Evolutionary conservation across 2,888 invertebrate species (phyloP).

Genomic region (Stenolophus ochropezus): DNA sequence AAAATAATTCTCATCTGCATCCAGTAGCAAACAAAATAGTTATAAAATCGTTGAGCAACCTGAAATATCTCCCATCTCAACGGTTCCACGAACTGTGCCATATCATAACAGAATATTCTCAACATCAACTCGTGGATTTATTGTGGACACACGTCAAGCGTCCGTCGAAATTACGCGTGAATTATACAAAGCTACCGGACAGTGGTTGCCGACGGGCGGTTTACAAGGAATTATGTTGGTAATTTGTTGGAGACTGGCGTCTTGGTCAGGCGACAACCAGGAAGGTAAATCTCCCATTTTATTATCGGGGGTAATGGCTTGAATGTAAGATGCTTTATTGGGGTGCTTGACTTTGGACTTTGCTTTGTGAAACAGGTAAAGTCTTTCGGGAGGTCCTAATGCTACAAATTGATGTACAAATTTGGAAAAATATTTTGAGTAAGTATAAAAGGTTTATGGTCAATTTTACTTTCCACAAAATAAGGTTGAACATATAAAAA

Average conservation of each 20-base stretch:
- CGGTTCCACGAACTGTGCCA: conserved; percentile 12
- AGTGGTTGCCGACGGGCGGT: background rate
- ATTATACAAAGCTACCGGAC: conserved; percentile 41
- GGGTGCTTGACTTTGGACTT: conserved; percentile 6
- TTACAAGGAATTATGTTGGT: conserved; percentile 40
- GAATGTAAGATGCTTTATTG: conserved; percentile 10
- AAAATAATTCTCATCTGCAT: conserved; percentile 23
- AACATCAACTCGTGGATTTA: conserved; percentile 30
- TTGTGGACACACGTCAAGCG: conserved; percentile 29
- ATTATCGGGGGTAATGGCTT: background rate
- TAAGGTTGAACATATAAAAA: too few species aligned
- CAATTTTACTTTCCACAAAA: too few species aligned
- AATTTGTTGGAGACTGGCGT: conserved; percentile 47
- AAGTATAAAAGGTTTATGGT: too few species aligned
- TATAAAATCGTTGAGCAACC: conserved; percentile 14
- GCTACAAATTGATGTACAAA: too few species aligned
- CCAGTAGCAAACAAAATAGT: conserved; percentile 37
- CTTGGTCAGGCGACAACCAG: background rate
- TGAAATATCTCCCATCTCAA: conserved; percentile 27
- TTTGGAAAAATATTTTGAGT: too few species aligned
- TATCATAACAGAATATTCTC: conserved; percentile 34
- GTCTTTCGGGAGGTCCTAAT: too few species aligned
- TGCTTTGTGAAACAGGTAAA: too few species aligned
- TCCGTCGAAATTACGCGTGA: conserved; percentile 18
- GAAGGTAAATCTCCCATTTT: conserved; percentile 10